Percentiles rank a stretch among this genome's conserved stretches.
These are phyloP conservation scores for Chlorodrepanis virens DNA, from an alignment of 2,113 vertebrate species.

Conservation along the genomic window DNA sequence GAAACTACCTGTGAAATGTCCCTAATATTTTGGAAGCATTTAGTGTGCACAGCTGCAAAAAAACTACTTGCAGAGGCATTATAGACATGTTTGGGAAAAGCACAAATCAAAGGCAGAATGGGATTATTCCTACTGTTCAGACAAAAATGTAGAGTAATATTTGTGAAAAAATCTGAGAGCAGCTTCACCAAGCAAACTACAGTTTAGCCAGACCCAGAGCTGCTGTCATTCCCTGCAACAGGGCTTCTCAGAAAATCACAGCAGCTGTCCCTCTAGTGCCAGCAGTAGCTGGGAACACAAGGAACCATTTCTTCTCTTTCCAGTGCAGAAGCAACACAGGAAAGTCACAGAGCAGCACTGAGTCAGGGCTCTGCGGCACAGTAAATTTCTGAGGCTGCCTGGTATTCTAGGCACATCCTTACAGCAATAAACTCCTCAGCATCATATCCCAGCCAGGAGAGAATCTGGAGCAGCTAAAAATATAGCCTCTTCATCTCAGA, in stretches of 20 bases:
- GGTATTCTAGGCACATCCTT: constrained; percentile 69
- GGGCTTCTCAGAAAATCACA: constrained; percentile 31
- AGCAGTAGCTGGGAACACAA: not conserved
- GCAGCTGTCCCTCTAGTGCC: constrained; percentile 14
- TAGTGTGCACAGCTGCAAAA: not conserved
- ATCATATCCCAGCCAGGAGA: constrained; percentile 50
- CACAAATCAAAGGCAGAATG: not conserved
- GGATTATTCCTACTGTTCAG: not conserved
- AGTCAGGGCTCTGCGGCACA: constrained; percentile 64
- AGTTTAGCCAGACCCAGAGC: not conserved
- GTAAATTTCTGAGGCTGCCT: constrained; percentile 61
- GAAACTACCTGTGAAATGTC: not conserved
- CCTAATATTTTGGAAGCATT: not conserved
- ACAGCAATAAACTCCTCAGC: constrained; percentile 63
- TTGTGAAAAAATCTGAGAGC: not conserved
- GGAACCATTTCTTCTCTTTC: constrained; percentile 47
- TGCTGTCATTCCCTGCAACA: not conserved
- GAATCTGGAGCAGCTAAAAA: constrained; percentile 74
- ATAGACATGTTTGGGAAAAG: not conserved
- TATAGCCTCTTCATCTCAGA: constrained; percentile 52
- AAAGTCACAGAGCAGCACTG: constrained; percentile 45
- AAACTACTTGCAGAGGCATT: not conserved
- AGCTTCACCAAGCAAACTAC: not conserved
- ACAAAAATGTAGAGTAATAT: not conserved
- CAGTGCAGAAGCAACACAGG: not conserved